Percentiles rank a stretch among this genome's conserved stretches.
Conservation (phyloP, 2,113 vertebrate species). For the Diphyllodes magnificus region DNA sequence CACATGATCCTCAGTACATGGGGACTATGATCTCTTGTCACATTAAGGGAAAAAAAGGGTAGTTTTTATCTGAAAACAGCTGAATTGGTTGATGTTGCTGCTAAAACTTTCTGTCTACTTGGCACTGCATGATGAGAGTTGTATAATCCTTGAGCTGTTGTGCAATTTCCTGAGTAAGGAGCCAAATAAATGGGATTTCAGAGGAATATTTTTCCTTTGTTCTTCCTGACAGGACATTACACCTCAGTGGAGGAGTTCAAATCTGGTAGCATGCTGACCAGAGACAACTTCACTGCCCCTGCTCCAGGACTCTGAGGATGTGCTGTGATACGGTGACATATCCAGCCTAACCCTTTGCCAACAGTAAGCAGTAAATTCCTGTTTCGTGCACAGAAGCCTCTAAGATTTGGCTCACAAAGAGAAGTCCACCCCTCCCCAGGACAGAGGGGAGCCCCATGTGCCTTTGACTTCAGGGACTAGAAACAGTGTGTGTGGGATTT, state of each 20-base stretch:
- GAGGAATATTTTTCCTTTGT: not conserved
- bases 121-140: not conserved
- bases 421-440: not conserved
- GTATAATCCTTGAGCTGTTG: not conserved
- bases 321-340: not conserved
- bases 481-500: not conserved
- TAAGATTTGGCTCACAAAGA: not conserved
- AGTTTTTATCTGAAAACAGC: not conserved
- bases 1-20: not conserved
- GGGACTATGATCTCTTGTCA: not conserved
- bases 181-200: not conserved
- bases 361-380: not conserved
- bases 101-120: not conserved
- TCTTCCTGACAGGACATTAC: constrained; percentile 19
- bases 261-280: not conserved
- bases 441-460: not conserved
- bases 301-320: not conserved
- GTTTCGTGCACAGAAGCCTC: not conserved
- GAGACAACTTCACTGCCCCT: not conserved
- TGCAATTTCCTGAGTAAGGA: not conserved
- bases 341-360: not conserved
- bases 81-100: not conserved
- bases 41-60: not conserved
- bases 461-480: not conserved
- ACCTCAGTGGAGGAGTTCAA: not conserved